Base-by-base conservation (phyloP, 2,797 vertebrate genomes). In the Melopsittacus undulatus region DNA sequence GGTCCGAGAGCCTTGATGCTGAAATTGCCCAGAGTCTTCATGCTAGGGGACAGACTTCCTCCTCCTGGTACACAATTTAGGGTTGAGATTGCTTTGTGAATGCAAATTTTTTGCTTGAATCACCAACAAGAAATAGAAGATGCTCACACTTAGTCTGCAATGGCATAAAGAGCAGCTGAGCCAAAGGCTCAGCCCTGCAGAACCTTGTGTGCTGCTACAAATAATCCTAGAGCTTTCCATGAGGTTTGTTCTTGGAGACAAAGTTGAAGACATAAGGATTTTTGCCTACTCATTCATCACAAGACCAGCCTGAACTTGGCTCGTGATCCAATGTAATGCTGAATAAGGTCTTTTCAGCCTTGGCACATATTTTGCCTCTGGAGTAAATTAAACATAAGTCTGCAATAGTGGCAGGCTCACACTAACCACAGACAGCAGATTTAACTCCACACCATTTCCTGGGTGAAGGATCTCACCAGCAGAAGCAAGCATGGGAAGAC, bases 281-380 rank as follows among this genome's bases (percentile, higher is more conserved):
- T 94, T 96, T 96, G 90, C 91, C 91, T 86, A 92, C 80, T 96
- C 93, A 94, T 19, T 91, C 13, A 1, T 94, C 95, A 94, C 76
- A 90, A 92, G 96, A 91, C 48, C 42, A 46, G 66, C 13, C 62
- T 78, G 93, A 42, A 68, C 82, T 93, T 94, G 91, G 84, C 94
- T 93, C n/a, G 21, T 32, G 40, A 66, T 29, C 76, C 52, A 19
- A 51, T 38, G 34, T 63, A 51, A 88, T 76, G 92, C 79, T 92
- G 89, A 92, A 73, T 81, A 59, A 13, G 62, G 61, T 56, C 32
- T 91, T 96, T 87, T 48, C 73, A 91, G 92, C 63, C 56, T 52
- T 5, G 26, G 26, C 45, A 32, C 0, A 0, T 48, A 38, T 94
- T 95, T 64, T 76, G 85, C 74, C 77, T 90, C 85, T 73, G 77